These are phyloP conservation scores for Dreissena polymorpha DNA, from an alignment of 1,140 invertebrate genomes.

Conservation along the genomic window DNA sequence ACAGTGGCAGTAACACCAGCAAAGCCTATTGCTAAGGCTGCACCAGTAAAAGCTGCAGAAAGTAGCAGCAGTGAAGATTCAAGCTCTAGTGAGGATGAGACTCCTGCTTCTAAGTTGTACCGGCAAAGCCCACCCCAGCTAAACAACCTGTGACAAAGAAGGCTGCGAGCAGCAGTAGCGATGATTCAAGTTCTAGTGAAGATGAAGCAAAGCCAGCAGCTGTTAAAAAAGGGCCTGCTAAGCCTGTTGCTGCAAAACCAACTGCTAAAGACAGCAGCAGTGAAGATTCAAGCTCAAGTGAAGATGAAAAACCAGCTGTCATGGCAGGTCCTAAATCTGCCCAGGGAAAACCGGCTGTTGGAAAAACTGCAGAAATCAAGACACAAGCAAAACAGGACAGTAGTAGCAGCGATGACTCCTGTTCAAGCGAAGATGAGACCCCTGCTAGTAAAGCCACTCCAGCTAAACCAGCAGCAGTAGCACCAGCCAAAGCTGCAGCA, in stretches of 20 bases:
- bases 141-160: constrained; percentile 11
- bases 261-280: neutral
- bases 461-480: constrained; percentile 8
- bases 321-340: too few species aligned
- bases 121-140: constrained; percentile 30
- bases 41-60: constrained; percentile 40
- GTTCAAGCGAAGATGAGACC: constrained; percentile 42
- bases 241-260: constrained; percentile 4
- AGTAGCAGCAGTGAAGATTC: constrained; percentile 53
- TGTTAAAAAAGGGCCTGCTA: constrained; percentile 26
- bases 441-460: constrained; percentile 20
- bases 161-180: constrained; percentile 14
- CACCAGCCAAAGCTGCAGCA: constrained; percentile 27
- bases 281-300: neutral
- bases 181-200: constrained; percentile 48
- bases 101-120: constrained; percentile 18
- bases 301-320: too few species aligned
- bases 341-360: too few species aligned
- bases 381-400: constrained; percentile 18
- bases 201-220: constrained; percentile 29
- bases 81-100: constrained; percentile 56
- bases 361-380: too few species aligned
- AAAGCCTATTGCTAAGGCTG: constrained; percentile 5
- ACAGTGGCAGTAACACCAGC: constrained; percentile 33
- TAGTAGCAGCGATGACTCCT: constrained; percentile 33